Base-by-base conservation (phyloP, 2,888 invertebrate species). In the Sesia apiformis region DNA sequence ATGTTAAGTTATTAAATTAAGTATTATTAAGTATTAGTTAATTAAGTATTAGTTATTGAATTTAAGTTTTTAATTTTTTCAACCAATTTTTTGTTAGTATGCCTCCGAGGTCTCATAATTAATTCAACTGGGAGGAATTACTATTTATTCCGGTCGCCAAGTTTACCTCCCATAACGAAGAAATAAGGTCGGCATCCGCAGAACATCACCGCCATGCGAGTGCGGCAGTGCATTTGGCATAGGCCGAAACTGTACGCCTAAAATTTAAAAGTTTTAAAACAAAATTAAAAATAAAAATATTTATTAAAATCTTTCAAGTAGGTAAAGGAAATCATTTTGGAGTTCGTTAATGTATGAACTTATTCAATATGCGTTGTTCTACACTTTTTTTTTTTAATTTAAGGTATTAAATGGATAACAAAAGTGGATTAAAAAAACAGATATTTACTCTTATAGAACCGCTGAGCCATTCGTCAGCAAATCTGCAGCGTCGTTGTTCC, bases 131-230 rank as follows among this genome's bases (percentile, higher is more conserved):
- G n/a, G 3, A 3, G 42, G 5, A 42, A 6, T 6, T 7, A 3
- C 42, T 42, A 42, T 42, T 55, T 39, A 42, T 54, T 7, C 42
- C 23, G 23, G 1, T 23, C 23, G 23, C 23, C 23, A 23, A 23
- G 23, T 23, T 53, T 57, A 89, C 90, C 88, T 76, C 84, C 85
- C 70, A 81, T 82, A 4, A 84, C 77, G 58, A 90, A 84, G 64
- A 91, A 91, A 62, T 81, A 90, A 0, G 91, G 91, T 50, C 87
- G 76, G 59, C 91, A 91, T 0, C 90, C 90, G 59, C 91, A 91
- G 57, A 90, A 89, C 78, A 87, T 82, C 4, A 82, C 58, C 0
- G 91, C 88, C 81, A 90, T 79, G 0, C 81, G 76, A 55, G 78
- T 90, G 0, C 91, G 79, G 62, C 91, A 91, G 54, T 90, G 76